Evolutionary conservation across 2,113 vertebrate genomes (phyloP).

Genomic region (Ciconia maguari): DNA sequence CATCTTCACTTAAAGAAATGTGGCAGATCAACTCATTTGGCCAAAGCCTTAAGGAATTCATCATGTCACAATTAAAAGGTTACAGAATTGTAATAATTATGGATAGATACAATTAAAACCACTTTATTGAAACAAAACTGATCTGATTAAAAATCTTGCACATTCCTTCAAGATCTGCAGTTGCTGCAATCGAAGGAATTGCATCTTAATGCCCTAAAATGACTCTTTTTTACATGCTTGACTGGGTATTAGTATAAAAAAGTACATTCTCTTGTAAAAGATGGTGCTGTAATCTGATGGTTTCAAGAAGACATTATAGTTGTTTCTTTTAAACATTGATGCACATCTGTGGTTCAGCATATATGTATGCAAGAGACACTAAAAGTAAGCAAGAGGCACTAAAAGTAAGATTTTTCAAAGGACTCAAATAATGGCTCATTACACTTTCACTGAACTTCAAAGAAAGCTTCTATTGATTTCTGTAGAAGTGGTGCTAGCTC

Average conservation of each 20-base stretch:
- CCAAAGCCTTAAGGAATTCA: neutral
- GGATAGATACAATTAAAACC: neutral
- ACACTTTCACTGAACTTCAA: neutral
- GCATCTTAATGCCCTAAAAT: neutral
- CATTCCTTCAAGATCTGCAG: neutral
- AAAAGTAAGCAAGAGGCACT: too few relatives aligned
- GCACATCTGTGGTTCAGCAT: neutral
- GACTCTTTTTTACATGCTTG: neutral
- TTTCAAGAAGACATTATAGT: neutral
- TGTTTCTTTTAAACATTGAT: neutral
- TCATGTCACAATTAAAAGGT: neutral
- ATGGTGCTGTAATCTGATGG: neutral
- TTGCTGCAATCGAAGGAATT: neutral
- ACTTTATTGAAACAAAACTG: neutral
- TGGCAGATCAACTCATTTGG: neutral
- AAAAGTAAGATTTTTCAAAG: neutral
- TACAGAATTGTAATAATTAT: neutral
- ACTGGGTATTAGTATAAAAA: neutral
- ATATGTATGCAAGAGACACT: neutral
- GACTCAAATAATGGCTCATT: neutral
- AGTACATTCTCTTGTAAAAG: neutral
- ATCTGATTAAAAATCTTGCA: neutral
- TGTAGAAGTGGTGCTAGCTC: neutral
- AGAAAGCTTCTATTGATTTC: neutral
- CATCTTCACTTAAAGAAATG: neutral